These are phyloP conservation scores for Eretmocerus hayati DNA, from an alignment of 2,888 invertebrate species.

Conservation along the genomic window DNA sequence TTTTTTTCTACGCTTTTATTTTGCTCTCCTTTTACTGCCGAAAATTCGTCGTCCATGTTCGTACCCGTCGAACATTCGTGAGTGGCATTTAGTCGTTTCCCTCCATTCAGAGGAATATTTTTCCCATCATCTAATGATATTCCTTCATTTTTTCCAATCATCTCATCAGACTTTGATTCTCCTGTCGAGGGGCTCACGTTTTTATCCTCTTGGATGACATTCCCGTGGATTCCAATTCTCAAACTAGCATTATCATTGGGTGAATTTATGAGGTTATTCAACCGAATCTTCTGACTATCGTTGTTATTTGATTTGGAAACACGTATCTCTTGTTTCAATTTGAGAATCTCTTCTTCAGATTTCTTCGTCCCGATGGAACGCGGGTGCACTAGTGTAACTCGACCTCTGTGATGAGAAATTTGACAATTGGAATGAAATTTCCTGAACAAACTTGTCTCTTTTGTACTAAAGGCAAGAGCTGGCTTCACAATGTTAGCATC, in stretches of 20 bases:
- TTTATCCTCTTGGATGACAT: neutral
- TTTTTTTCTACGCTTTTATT: constrained; percentile 30
- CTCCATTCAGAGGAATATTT: too few relatives aligned
- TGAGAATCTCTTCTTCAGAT: neutral
- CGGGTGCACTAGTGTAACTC: neutral
- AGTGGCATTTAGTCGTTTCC: too few relatives aligned
- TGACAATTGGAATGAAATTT: constrained; percentile 1
- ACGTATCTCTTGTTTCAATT: neutral
- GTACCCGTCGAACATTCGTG: neutral
- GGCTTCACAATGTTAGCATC: constrained; percentile 21
- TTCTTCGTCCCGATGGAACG: constrained; percentile 2
- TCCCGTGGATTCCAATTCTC: neutral
- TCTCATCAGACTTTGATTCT: neutral
- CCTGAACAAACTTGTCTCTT: constrained; percentile 10
- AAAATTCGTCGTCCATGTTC: neutral
- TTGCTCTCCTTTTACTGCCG: neutral
- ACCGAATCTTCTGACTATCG: too few relatives aligned
- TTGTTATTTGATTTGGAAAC: constrained; percentile 7
- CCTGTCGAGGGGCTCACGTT: neutral
- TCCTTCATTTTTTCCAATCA: neutral
- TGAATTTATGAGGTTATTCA: too few relatives aligned
- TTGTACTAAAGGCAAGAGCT: constrained; percentile 1
- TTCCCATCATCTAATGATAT: neutral
- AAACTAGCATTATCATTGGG: neutral
- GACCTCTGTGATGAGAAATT: too few relatives aligned